A percentile compares a stretch with the other conserved stretches of the same genome.
Conservation (phyloP, 2,888 invertebrate species). For the Tetragonula carbonaria region DNA sequence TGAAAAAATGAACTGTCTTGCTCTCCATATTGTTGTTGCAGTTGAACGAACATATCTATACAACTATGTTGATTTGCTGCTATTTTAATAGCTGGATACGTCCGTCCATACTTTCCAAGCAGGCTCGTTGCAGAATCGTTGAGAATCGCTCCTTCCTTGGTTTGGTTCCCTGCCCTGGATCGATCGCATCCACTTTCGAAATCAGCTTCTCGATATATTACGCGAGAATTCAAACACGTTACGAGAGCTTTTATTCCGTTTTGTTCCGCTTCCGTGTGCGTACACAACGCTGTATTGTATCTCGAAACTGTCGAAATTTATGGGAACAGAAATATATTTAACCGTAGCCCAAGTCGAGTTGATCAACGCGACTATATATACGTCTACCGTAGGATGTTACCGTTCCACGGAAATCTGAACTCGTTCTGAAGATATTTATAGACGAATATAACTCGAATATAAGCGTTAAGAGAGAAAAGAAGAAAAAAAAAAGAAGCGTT, state of each 20-base stretch:
- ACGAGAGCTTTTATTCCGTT: too few relatives aligned
- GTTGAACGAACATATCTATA: background rate
- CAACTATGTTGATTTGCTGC: constrained; percentile 31
- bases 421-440: constrained; percentile 6
- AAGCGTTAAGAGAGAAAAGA: constrained; percentile 27
- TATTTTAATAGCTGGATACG: constrained; percentile 36
- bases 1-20: background rate
- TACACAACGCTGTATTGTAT: too few relatives aligned
- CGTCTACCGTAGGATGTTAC: background rate
- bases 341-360: background rate
- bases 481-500: constrained; percentile 34
- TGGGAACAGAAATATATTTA: background rate
- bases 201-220: background rate
- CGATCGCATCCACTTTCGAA: background rate
- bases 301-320: background rate
- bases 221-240: too few relatives aligned
- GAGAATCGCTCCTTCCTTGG: background rate
- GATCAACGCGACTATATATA: background rate
- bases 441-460: constrained; percentile 8
- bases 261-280: too few relatives aligned
- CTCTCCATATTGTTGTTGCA: background rate
- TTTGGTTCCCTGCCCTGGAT: background rate
- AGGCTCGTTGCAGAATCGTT: background rate
- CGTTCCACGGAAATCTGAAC: constrained; percentile 17
- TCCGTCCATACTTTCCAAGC: constrained; percentile 41